Percentiles rank a stretch among this genome's conserved stretches.
Evolutionary conservation across 1,140 invertebrate genomes (phyloP).

Genomic region (Drosophila mojavensis): DNA sequence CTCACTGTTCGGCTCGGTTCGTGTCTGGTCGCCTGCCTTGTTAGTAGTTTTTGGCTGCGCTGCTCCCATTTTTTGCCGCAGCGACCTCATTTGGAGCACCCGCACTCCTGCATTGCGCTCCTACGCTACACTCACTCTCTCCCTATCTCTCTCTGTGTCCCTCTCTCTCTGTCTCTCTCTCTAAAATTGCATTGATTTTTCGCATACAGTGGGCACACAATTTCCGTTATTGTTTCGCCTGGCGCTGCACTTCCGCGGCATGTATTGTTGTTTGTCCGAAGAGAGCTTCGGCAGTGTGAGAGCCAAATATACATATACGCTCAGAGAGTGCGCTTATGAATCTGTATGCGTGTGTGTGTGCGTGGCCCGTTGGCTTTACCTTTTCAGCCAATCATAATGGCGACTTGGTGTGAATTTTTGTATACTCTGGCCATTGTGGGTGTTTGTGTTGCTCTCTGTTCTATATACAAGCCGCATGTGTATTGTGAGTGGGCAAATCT

Average conservation of each 20-base stretch:
- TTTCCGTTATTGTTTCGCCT: slow-evolving; percentile 80
- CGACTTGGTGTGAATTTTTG: slow-evolving; percentile 80
- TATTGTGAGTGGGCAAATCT: slow-evolving; percentile 39
- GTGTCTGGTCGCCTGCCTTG: slow-evolving; percentile 57
- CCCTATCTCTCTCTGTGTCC: neutral
- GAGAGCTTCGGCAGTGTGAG: slow-evolving; percentile 41
- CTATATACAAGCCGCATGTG: slow-evolving; percentile 73
- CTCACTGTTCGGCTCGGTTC: slow-evolving; percentile 66
- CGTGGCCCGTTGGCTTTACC: slow-evolving; percentile 49
- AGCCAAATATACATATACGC: slow-evolving; percentile 32
- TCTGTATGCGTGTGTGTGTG: slow-evolving; percentile 20
- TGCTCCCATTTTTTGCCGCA: slow-evolving; percentile 60
- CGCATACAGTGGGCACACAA: slow-evolving; percentile 64
- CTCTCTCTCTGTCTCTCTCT: slow-evolving; percentile 10
- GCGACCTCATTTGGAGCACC: slow-evolving; percentile 61
- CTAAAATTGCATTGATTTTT: slow-evolving; percentile 61
- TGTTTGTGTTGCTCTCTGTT: slow-evolving; percentile 64
- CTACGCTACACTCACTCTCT: neutral
- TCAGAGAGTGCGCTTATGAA: slow-evolving; percentile 15
- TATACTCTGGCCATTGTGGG: slow-evolving; percentile 71
- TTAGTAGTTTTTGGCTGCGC: slow-evolving; percentile 54
- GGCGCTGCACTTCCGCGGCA: slow-evolving; percentile 74
- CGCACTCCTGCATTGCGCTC: slow-evolving; percentile 24
- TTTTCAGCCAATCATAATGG: slow-evolving; percentile 82
- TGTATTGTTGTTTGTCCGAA: slow-evolving; percentile 44